Base-by-base conservation (phyloP, 2,888 invertebrate species). In the Xanthorhoe designata region DNA sequence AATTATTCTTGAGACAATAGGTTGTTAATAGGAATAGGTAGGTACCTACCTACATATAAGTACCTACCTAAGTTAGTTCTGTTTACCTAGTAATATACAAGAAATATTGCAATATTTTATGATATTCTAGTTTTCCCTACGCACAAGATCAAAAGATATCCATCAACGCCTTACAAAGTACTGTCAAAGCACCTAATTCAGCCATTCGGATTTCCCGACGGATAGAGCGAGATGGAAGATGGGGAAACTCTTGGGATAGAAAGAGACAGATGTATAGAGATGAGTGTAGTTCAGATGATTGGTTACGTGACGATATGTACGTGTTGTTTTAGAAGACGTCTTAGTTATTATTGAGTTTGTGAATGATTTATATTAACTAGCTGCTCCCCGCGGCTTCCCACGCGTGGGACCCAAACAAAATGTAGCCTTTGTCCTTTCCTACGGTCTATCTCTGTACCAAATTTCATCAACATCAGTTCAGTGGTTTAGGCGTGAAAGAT, bases 201-300 rank as follows among this genome's bases (percentile, higher is more conserved):
- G 32, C 32, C 78, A 87, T 90, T 86, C 89, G 89, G 90, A 92
- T 92, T 92, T 92, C 92, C 92, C 91, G 88, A 84, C 82, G 92
- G 92, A 88, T 24, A 61, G 84, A 81, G 68, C 71, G 79, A 84
- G 80, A 64, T 61, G 70, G 51, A 42, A 35, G 67, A 82, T 77
- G 67, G 18, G 47, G 50, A 51, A 53, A 4, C 1, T 2, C 0
- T 10, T 68, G 47, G 6, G 80, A 59, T 74, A 60, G 82, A 88
- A 70, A 71, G 85, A 79, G 88, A 86, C 68, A 55, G 80, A 47
- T 70, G 76, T 85, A 86, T 85, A 90, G 91, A 90, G 89, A 91
- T 88, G 87, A 88, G 84, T 83, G 85, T 85, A 87, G 87, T 87
- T 88, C 82, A 85, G 90, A 91, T 91, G 92, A 92, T 92, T 90